A percentile compares a stretch with the other conserved stretches of the same genome.
These are phyloP conservation scores for Chaetura pelagica DNA, from an alignment of 2,113 vertebrate species.

Conservation along the genomic window DNA sequence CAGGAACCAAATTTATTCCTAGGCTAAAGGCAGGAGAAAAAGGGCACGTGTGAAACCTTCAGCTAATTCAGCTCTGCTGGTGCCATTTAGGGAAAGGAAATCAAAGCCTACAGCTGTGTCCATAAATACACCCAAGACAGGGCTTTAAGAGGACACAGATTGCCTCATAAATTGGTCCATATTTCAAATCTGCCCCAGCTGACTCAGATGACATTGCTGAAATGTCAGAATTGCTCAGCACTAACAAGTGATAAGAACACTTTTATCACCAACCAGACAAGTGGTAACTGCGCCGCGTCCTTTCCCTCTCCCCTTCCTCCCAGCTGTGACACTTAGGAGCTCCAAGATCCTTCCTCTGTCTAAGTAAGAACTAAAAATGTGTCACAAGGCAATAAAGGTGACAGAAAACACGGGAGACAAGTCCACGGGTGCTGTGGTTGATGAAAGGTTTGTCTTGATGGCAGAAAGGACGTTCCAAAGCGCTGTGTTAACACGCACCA, in stretches of 20 bases:
- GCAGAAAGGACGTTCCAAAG: neutral
- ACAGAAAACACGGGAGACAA: slow-evolving; percentile 8
- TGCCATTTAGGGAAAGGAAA: slow-evolving; percentile 37
- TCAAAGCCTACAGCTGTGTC: slow-evolving; percentile 18
- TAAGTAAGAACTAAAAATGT: slow-evolving; percentile 26
- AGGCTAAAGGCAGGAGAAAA: slow-evolving; percentile 7
- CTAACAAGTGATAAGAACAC: slow-evolving; percentile 45
- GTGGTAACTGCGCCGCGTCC: neutral
- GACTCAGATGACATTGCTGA: slow-evolving; percentile 38
- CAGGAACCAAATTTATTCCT: neutral
- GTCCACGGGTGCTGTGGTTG: neutral
- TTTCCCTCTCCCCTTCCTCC: slow-evolving; percentile 15
- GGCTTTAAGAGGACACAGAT: slow-evolving; percentile 7
- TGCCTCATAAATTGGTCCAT: slow-evolving; percentile 34
- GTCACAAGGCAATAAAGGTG: slow-evolving; percentile 20
- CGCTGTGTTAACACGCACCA: neutral
- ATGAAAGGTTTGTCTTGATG: neutral
- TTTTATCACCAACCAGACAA: slow-evolving; percentile 14
- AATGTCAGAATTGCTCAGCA: slow-evolving; percentile 48
- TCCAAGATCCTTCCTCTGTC: slow-evolving; percentile 1
- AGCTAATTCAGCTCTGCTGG: neutral
- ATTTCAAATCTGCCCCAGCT: slow-evolving; percentile 6
- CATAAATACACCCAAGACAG: slow-evolving; percentile 23
- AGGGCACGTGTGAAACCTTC: neutral
- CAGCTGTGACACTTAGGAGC: neutral